Base-by-base conservation (phyloP, 2,797 vertebrate species). In the Mormyrus proboscirostris region DNA sequence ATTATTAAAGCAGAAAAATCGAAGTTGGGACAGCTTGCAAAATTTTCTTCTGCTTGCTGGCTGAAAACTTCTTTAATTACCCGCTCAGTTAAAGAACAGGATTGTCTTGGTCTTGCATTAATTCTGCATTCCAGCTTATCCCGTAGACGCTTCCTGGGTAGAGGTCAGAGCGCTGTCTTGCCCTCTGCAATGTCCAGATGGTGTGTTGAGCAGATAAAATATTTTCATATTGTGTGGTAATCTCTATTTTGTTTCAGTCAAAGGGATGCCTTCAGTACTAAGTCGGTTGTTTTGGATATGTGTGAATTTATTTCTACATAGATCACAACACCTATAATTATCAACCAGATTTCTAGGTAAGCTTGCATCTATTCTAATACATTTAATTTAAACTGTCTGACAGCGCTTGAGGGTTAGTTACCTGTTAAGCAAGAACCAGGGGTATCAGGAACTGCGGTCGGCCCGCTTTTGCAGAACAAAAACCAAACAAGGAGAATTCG, bases 81-180 rank as follows among this genome's bases (percentile, higher is more conserved):
- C 41, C 41, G 41, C 38, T 47, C 76, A n/a, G 76, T 82, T 47
- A 82, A 82, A 82, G 76, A 82, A 47, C 19, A 82, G 41, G 76
- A 82, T 82, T 82, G 41, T 47, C 76, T 22, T 82, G 76, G 76
- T n/a, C 76, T 82, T n/a, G 76, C 14, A 76, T 41, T 76, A 76
- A 76, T 76, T 82, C 76, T 82, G 76, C 76, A 47, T 82, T 82
- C 76, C 76, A 44, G 76, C 41, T 82, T 82, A 47, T 82, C 76
- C 76, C 0, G 0, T 44, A 82, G 76, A 47, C 19, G 1, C 41
- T 41, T 82, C 76, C 76, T 22, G 41, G 76, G 76, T 47, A 44
- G 76, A 47, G 41, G 41, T 82, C 76, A 82, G 76, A 19, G 16
- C 16, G 2, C 41, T 47, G 76, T 47, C 14, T n/a, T 82, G 76